Percentiles rank a stretch among this genome's conserved stretches.
Conservation (phyloP, 1,140 invertebrate genomes). For the Brachionus paranguensis region DNA sequence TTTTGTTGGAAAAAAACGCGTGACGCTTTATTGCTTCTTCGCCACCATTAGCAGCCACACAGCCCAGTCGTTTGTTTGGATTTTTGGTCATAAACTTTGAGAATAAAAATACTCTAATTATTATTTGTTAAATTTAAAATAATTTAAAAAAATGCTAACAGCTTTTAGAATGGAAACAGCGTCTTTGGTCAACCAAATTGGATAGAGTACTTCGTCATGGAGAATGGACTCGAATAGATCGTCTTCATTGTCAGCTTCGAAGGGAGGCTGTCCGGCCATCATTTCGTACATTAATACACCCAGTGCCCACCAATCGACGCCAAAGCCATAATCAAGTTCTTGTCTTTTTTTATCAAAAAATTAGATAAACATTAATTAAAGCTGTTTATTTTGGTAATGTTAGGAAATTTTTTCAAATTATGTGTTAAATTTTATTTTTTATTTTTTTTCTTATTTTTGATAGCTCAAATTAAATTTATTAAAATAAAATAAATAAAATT, state of each 20-base stretch:
- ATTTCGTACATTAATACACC: slow-evolving; percentile 99
- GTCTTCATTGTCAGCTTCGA: slow-evolving; percentile 98
- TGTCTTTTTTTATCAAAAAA: slow-evolving; percentile 60
- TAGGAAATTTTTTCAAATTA: too few relatives aligned
- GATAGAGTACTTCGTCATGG: slow-evolving; percentile 95
- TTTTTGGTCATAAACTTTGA: slow-evolving; percentile 93
- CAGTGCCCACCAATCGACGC: slow-evolving; percentile 83
- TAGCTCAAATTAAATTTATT: too few relatives aligned
- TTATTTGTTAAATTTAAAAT: too few relatives aligned
- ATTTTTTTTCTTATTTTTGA: too few relatives aligned
- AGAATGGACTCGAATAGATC: slow-evolving; percentile 97
- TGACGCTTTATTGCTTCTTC: slow-evolving; percentile 82
- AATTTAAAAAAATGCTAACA: slow-evolving; percentile 49
- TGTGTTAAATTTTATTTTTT: too few relatives aligned
- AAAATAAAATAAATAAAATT: too few relatives aligned
- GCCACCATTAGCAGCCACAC: slow-evolving; percentile 67
- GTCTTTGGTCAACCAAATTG: slow-evolving; percentile 91
- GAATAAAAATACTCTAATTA: not conserved
- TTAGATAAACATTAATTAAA: not conserved
- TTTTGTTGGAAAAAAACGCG: slow-evolving; percentile 83
- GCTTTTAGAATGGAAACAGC: slow-evolving; percentile 94
- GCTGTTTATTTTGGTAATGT: not conserved
- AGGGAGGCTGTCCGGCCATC: slow-evolving; percentile 81
- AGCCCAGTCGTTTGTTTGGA: slow-evolving; percentile 84
- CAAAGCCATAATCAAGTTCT: slow-evolving; percentile 92